These are phyloP conservation scores for Liparis tanakae DNA, from an alignment of 2,797 vertebrate genomes.

Conservation along the genomic window DNA sequence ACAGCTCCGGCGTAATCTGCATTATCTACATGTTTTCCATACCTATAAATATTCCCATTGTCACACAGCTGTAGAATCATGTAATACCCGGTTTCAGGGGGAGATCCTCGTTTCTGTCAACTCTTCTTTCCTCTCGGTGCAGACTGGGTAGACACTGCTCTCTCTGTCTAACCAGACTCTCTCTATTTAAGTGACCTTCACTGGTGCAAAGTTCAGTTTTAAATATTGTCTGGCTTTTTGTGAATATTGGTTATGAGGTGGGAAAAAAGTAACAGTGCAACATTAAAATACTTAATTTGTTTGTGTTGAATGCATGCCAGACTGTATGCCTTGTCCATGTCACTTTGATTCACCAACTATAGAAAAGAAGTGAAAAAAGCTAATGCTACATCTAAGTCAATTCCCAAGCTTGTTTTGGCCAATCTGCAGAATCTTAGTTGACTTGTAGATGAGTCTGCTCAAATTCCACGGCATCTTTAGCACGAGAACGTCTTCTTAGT, in stretches of 20 bases:
- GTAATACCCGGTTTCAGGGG: constrained; percentile 24
- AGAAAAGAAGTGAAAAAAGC: neutral
- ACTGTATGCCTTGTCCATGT: neutral
- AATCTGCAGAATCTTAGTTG: too few relatives aligned
- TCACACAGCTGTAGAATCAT: neutral
- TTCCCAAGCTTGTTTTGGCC: neutral
- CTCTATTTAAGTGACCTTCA: neutral
- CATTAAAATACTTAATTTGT: too few relatives aligned
- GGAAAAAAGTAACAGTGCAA: too few relatives aligned
- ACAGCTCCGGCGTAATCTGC: neutral
- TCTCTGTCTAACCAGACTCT: neutral
- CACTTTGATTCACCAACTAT: neutral
- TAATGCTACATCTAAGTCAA: neutral
- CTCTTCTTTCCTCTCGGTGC: neutral
- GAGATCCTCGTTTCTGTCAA: constrained; percentile 14
- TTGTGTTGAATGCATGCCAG: neutral
- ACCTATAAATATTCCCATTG: neutral
- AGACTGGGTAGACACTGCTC: neutral
- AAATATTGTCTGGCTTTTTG: neutral
- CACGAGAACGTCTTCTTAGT: neutral
- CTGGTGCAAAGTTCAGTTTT: constrained; percentile 7
- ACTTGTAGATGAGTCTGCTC: neutral
- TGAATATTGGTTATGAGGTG: too few relatives aligned
- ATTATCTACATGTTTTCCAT: neutral
- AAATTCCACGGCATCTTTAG: neutral